Evolutionary conservation across 2,888 invertebrate genomes (phyloP), one percentile per base, ranked within the genome.

Genomic region (Dusona sp.): DNA sequence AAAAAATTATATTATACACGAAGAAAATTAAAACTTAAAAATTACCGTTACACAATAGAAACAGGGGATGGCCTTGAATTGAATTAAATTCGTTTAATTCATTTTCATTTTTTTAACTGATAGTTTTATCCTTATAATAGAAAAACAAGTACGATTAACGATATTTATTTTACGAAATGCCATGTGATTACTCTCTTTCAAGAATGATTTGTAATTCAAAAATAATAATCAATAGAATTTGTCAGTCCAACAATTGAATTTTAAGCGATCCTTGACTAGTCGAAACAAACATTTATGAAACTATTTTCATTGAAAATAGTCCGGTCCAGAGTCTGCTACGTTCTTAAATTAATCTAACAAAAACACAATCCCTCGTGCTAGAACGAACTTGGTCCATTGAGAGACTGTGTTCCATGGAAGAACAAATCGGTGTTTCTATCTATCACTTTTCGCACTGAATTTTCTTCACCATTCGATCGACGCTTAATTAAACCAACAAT

Each of bases 371-470:
- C 54, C 83, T 80, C 67, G 77, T 86, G 73, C 38, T 33, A 68
- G 45, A 9, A 22, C 0, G 8, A 61, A 42, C 51, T 68, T 80
- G 83, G 83, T 45, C 80, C 83, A 80, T 61, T 42, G 77, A 83
- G 79, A 57, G 33, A 83, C 51, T 4, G 75, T 22, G 36, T 72
- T 77, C 70, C 13, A 13, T 25, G 36, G 29, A 22, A 29, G 33
- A 70, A 51, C n/a, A 68, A 61, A 42, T 74, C 3, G 70, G 33
- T 79, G 82, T 79, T 68, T 73, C 9, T 9, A n/a, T 48, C 42
- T 65, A 25, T 78, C 78, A 84, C 86, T 70, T 51, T 68, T 45
- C 33, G 79, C 86, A 80, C 84, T 36, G 13, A 57, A 42, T 51
- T 51, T 57, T 73, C 22, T 74, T 64, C 83, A 67, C 80, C 36